Base-by-base conservation (phyloP, 2,797 vertebrate species). In the Triplophysa yarkandensis region DNA sequence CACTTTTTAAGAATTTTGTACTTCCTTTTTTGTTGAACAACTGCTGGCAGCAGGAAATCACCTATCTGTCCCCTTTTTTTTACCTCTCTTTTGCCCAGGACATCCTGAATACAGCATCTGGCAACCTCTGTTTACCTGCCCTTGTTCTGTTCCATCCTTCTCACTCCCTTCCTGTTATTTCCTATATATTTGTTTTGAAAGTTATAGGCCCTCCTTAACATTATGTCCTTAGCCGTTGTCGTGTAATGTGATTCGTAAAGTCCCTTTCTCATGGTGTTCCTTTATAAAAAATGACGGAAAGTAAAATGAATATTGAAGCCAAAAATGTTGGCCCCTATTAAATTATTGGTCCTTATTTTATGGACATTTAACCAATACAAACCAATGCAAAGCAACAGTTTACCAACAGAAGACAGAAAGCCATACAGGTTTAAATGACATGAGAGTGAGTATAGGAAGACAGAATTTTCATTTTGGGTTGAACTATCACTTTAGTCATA, bases 71-170 rank as follows among this genome's bases (percentile, higher is more conserved):
- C 67, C 46, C 57, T 75, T 43, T 68, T 43, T 16, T 41, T 61
- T n/a, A n/a, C n/a, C 21, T 32, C 34, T 16, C 39, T 50, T 13
- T 83, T 88, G 82, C 86, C 83, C 87, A 89, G 90, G 89, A 92
- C 84, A 88, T 92, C 88, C 90, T 90, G 81, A 82, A 78, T 69
- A 48, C 79, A 28, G 76, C 69, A 66, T 85, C 82, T 89, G 84
- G 79, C 76, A 63, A 43, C 57, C 74, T 75, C 58, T 46, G 43
- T 65, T 46, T 23, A 72, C 46, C 27, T 60, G 32, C 83, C 81
- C 72, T 46, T 75, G 83, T 55, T 46, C 36, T 65, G 36, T 64
- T n/a, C 27, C 83, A 64, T 73, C 70, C 66, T 69, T 54, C 67
- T 62, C 17, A 19, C 21, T 16, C 16, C 48, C 79, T 88, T 90